phyloP scores from a whole-genome alignment of 2,888 invertebrate genomes.

The Coleophora flavipennella region DNA sequence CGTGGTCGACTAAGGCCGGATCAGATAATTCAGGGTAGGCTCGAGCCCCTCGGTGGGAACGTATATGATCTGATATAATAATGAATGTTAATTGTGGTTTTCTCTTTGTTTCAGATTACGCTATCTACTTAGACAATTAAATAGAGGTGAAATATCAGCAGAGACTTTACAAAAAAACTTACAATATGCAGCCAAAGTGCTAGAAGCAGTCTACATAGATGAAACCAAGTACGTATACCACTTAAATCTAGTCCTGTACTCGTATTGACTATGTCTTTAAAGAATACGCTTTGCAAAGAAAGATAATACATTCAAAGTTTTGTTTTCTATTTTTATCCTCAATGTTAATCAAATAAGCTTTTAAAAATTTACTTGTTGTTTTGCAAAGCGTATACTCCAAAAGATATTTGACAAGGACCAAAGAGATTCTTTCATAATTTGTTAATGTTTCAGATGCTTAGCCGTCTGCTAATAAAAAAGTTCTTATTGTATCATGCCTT shows the following conservation, averaged over 20 bases:
- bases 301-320: not conserved
- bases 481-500: too few species aligned
- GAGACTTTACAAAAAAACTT: conserved; percentile 93
- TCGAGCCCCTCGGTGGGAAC: too few species aligned
- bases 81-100: not conserved
- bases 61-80: too few species aligned
- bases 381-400: conserved; percentile 26
- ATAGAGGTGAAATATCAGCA: conserved; percentile 88
- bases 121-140: conserved; percentile 89
- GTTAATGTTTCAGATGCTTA: conserved; percentile 59
- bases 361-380: conserved; percentile 3
- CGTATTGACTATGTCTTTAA: not conserved
- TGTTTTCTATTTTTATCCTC: too few species aligned
- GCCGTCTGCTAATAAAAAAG: conserved; percentile 22
- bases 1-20: too few species aligned
- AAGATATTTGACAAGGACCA: conserved; percentile 16
- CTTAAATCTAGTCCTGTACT: not conserved
- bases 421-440: conserved; percentile 39
- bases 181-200: conserved; percentile 92
- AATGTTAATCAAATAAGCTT: too few species aligned
- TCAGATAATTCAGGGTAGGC: too few species aligned
- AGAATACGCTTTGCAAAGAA: conserved; percentile 21
- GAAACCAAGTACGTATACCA: conserved; percentile 87
- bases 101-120: conserved; percentile 82
- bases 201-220: conserved; percentile 94